These are phyloP conservation scores for Bergia puertoricense DNA, from an alignment of 92 coral and sea anemone species.

Conservation along the genomic window DNA sequence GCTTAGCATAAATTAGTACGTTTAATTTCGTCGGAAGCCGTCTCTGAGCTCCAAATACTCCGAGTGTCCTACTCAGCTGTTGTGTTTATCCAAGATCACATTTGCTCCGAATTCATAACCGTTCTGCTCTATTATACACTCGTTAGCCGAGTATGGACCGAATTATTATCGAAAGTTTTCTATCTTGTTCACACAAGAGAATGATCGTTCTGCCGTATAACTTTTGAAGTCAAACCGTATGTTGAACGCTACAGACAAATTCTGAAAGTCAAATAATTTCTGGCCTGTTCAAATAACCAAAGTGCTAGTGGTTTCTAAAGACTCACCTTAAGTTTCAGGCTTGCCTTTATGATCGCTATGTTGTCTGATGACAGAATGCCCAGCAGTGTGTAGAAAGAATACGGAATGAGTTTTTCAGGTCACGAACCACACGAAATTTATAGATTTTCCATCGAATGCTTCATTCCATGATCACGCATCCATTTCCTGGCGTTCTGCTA, in stretches of 20 bases:
- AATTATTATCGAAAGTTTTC: not conserved
- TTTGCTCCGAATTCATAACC: not conserved
- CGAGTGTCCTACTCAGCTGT: not conserved
- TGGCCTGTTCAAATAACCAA: not conserved
- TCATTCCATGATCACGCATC: not conserved
- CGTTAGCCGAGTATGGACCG: not conserved
- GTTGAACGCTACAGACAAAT: not conserved
- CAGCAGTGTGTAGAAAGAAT: slow-evolving; percentile 9
- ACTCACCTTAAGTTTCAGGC: slow-evolving; percentile 26
- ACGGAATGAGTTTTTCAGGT: slow-evolving; percentile 6
- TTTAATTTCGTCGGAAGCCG: not conserved
- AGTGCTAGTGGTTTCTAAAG: not conserved
- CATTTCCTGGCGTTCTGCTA: not conserved
- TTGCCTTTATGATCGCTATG: not conserved
- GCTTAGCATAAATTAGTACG: not conserved
- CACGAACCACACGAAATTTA: slow-evolving; percentile 11
- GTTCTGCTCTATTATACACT: not conserved
- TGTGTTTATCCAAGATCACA: slow-evolving; percentile 1
- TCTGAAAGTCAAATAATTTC: not conserved
- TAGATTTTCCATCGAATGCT: not conserved
- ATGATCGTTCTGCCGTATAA: not conserved
- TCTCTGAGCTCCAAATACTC: not conserved
- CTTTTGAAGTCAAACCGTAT: not conserved
- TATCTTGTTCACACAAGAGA: not conserved
- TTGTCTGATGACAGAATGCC: not conserved